Evolutionary conservation across 2,113 vertebrate genomes (phyloP).

Genomic region (Leptosomus discolor): DNA sequence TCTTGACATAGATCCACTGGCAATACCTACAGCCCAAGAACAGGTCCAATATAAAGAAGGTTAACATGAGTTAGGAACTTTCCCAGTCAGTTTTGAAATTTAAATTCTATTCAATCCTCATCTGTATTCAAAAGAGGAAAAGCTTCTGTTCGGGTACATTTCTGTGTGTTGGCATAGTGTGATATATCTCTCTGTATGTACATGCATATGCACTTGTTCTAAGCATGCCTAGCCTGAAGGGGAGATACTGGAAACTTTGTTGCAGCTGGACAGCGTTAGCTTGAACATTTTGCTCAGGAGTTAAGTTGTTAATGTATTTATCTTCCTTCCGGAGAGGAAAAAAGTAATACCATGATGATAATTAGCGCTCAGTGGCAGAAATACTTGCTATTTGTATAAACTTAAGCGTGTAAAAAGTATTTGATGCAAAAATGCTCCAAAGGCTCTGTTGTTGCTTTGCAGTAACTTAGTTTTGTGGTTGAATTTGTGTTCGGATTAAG

Average conservation of each 20-base stretch:
- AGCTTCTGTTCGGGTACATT: background rate
- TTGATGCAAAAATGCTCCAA: background rate
- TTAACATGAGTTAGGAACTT: background rate
- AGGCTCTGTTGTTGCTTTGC: background rate
- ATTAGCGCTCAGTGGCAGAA: background rate
- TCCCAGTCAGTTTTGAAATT: background rate
- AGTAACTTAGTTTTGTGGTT: background rate
- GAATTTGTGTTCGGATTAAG: background rate
- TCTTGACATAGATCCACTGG: background rate
- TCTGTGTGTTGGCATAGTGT: background rate
- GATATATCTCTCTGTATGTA: background rate
- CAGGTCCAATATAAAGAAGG: background rate
- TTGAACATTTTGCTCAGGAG: background rate
- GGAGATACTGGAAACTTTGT: background rate
- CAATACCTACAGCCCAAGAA: background rate
- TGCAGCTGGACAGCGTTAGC: background rate
- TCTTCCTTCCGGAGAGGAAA: background rate
- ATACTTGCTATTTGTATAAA: background rate
- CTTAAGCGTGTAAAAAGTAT: background rate
- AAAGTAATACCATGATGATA: background rate
- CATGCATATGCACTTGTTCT: background rate
- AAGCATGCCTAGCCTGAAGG: background rate
- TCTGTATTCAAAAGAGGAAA: background rate
- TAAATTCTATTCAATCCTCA: background rate
- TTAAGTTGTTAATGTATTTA: background rate